Conservation (phyloP, 2,797 vertebrate species). For the Philypnodon macrostomus region DNA sequence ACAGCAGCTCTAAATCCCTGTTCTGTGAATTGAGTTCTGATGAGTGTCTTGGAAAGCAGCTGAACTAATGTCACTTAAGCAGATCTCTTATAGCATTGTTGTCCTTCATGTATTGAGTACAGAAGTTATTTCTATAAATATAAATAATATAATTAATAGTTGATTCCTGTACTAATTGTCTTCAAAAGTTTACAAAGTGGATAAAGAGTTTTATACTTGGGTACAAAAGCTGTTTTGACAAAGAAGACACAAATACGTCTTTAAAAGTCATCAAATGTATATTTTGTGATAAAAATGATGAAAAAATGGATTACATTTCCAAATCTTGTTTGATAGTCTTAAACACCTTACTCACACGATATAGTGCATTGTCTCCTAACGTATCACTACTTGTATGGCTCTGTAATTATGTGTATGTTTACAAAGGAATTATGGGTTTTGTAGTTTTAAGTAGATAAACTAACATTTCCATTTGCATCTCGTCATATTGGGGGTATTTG, state of each 20-base stretch:
- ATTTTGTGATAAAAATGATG: neutral
- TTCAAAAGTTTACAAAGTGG: neutral
- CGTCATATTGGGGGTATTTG: no score
- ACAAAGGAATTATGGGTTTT: constrained; percentile 1
- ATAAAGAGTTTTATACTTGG: neutral
- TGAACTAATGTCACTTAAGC: constrained; percentile 28
- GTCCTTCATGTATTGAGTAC: neutral
- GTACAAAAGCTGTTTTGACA: constrained; percentile 2
- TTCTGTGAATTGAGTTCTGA: constrained; percentile 24
- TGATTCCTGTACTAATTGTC: constrained; percentile 1
- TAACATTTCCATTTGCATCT: neutral
- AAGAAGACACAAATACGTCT: neutral
- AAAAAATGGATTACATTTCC: neutral
- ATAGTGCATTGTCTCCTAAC: neutral
- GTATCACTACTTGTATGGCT: constrained; percentile 1
- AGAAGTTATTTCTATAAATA: neutral
- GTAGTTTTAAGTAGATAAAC: neutral
- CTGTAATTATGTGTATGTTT: constrained; percentile 2
- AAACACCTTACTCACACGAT: neutral
- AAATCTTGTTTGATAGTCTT: neutral
- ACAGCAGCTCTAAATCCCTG: constrained; percentile 20
- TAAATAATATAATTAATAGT: neutral
- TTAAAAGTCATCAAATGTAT: no score
- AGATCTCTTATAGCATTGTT: neutral
- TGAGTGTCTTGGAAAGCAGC: constrained; percentile 54